Conservation (phyloP, 2,797 vertebrate genomes). For the Rhincodon typus region DNA sequence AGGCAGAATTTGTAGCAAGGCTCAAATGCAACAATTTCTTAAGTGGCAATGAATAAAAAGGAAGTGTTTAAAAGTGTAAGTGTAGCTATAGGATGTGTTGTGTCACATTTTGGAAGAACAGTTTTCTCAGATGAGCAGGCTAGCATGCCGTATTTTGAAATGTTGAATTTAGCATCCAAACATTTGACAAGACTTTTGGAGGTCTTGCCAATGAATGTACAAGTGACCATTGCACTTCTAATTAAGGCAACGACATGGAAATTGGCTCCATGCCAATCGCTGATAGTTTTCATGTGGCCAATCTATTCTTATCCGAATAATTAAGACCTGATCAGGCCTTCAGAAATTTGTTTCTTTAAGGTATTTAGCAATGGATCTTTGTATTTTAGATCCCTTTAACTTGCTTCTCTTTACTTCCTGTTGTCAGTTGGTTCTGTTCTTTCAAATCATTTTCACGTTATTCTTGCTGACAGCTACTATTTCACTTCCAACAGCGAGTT, state of each 20-base stretch:
- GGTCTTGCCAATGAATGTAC: background rate
- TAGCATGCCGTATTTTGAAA: background rate
- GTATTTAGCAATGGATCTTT: background rate
- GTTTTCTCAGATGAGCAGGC: background rate
- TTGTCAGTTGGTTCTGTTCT: background rate
- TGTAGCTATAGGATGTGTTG: background rate
- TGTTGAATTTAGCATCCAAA: background rate
- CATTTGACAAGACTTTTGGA: background rate
- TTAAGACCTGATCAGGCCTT: background rate
- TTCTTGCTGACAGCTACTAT: background rate
- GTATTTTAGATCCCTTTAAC: background rate
- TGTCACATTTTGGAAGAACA: background rate
- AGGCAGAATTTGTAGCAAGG: background rate
- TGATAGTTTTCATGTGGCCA: background rate
- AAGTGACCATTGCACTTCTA: background rate
- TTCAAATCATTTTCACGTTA: background rate
- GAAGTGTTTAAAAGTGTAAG: background rate
- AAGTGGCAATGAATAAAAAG: background rate
- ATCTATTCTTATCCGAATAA: background rate
- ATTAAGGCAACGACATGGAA: background rate
- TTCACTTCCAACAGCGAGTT: background rate
- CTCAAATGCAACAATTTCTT: background rate
- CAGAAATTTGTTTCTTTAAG: background rate
- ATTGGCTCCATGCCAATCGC: background rate
- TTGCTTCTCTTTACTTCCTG: background rate